phyloP scores from a whole-genome alignment of 2,888 invertebrate genomes.

The Brassicogethes aeneus region DNA sequence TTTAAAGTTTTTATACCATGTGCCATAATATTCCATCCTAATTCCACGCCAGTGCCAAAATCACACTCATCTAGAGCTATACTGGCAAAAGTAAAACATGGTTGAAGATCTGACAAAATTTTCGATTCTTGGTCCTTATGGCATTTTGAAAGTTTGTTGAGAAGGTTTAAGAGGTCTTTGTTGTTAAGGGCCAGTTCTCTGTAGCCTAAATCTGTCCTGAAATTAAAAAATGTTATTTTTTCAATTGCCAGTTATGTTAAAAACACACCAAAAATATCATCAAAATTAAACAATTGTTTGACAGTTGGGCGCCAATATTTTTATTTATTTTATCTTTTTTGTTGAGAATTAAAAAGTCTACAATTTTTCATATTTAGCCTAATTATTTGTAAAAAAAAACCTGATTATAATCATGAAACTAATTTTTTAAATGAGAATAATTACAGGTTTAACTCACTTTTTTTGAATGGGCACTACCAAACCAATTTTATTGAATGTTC shows the following conservation, averaged over 20 bases:
- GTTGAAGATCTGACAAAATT: slow-evolving; percentile 63
- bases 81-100: slow-evolving; percentile 67
- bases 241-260: slow-evolving; percentile 2
- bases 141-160: slow-evolving; percentile 55
- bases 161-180: slow-evolving; percentile 53
- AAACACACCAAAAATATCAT: background rate
- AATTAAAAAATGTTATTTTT: slow-evolving; percentile 14
- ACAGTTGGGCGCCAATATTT: too few relatives aligned
- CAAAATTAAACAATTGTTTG: too few relatives aligned
- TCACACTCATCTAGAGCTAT: slow-evolving; percentile 94
- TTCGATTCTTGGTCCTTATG: slow-evolving; percentile 50
- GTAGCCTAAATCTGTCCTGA: slow-evolving; percentile 70
- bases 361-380: too few relatives aligned
- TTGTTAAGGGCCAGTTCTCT: slow-evolving; percentile 45
- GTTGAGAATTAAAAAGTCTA: too few relatives aligned
- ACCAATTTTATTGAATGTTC: slow-evolving; percentile 73
- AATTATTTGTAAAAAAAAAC: too few relatives aligned
- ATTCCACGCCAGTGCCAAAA: slow-evolving; percentile 86
- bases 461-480: slow-evolving; percentile 78
- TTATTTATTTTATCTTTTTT: too few relatives aligned
- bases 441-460: slow-evolving; percentile 44
- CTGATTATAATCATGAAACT: too few relatives aligned
- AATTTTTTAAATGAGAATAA: too few relatives aligned
- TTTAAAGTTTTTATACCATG: slow-evolving; percentile 65
- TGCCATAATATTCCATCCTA: slow-evolving; percentile 78